These are phyloP conservation scores for Mesitornis unicolor DNA, from an alignment of 2,113 vertebrate species.

Conservation along the genomic window DNA sequence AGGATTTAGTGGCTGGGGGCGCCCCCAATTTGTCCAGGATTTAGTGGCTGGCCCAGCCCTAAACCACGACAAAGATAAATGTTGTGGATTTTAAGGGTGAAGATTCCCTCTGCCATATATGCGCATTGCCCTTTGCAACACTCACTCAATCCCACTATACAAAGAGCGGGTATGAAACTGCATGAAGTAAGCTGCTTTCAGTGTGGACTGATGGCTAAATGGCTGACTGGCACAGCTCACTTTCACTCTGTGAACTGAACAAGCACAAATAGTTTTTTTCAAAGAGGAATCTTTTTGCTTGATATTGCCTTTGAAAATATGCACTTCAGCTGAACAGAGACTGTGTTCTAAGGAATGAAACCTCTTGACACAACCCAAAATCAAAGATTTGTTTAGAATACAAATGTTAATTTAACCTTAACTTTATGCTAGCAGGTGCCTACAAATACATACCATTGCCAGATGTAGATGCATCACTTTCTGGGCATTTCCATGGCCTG, in stretches of 20 bases:
- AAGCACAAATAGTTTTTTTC: not conserved
- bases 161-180: not conserved
- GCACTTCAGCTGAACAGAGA: not conserved
- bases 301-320: not conserved
- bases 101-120: not conserved
- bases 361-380: not conserved
- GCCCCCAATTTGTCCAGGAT: no score
- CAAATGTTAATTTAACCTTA: not conserved
- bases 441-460: not conserved
- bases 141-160: fast-evolving
- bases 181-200: not conserved
- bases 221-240: not conserved
- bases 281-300: not conserved
- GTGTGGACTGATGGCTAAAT: not conserved
- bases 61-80: not conserved
- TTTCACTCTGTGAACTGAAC: not conserved
- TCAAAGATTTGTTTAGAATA: not conserved
- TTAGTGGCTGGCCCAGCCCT: no score
- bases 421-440: not conserved
- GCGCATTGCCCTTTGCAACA: not conserved
- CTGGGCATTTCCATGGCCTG: conserved; percentile 62
- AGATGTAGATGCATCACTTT: conserved; percentile 3
- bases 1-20: no score
- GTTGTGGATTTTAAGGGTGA: not conserved
- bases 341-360: not conserved